Evolutionary conservation across 2,113 vertebrate species (phyloP).

Genomic region (Ibidorhyncha struthersii): DNA sequence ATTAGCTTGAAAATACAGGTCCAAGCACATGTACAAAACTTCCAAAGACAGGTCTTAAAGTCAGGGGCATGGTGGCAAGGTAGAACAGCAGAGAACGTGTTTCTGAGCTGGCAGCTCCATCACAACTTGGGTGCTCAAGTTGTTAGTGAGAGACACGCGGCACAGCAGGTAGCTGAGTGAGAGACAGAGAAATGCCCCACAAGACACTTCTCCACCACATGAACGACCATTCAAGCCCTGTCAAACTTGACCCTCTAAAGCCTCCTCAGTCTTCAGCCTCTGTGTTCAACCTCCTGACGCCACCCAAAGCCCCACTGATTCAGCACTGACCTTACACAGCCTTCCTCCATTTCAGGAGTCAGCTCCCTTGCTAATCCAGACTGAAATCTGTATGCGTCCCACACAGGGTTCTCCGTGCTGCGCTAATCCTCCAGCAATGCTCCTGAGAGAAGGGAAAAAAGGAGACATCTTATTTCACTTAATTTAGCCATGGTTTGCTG

Average conservation of each 20-base stretch:
- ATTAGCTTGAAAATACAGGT: not conserved
- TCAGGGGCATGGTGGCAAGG: not conserved
- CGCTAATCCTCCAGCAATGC: not conserved
- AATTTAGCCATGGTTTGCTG: not conserved
- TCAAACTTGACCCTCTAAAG: not conserved
- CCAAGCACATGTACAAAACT: not conserved
- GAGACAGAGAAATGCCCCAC: not conserved
- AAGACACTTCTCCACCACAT: too few species aligned
- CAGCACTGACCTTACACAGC: not conserved
- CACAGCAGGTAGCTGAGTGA: not conserved
- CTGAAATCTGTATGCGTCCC: not conserved
- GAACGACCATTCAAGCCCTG: not conserved
- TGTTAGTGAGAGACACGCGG: not conserved
- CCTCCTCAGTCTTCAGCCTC: not conserved
- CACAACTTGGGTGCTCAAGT: not conserved
- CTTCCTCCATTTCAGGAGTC: not conserved
- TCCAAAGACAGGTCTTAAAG: not conserved
- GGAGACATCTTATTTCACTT: not conserved
- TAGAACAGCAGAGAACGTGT: not conserved
- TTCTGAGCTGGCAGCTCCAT: not conserved
- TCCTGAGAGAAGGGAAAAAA: not conserved
- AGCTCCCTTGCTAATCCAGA: not conserved
- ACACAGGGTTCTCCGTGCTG: not conserved
- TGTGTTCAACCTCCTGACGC: not conserved
- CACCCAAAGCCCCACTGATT: not conserved